phyloP scores from a whole-genome alignment of 2,113 vertebrate species.

The Megaptera novaeangliae region DNA sequence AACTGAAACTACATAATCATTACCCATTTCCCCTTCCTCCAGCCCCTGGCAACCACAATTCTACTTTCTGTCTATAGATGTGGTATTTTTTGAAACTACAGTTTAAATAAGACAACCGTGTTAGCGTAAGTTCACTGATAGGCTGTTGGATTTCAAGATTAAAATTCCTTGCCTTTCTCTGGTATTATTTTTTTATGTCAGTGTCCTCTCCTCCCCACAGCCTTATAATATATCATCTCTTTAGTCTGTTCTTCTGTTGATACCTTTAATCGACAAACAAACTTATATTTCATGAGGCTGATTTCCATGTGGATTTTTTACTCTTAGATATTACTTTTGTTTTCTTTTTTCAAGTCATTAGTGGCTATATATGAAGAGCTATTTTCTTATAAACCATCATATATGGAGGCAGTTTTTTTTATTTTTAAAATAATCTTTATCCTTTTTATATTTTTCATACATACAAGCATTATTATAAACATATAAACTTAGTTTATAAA shows the following conservation, averaged over 20 bases:
- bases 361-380: not conserved
- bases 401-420: not conserved
- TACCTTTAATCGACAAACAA: not conserved
- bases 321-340: not conserved
- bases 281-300: not conserved
- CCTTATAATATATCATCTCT: not conserved
- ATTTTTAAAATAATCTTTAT: not conserved
- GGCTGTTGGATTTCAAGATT: not conserved
- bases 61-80: not conserved
- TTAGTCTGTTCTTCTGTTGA: not conserved
- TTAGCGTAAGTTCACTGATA: not conserved
- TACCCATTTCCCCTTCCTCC: not conserved
- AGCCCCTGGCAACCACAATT: not conserved
- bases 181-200: not conserved
- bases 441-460: not conserved
- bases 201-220: not conserved
- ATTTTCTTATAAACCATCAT: not conserved
- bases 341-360: not conserved
- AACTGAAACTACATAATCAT: not conserved
- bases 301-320: not conserved
- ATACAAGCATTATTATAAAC: not conserved
- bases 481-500: not conserved
- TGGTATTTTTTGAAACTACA: slow-evolving; percentile 7
- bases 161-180: not conserved
- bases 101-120: not conserved